Conservation (phyloP, 2,888 invertebrate genomes). For the Dendrolimus houi region DNA sequence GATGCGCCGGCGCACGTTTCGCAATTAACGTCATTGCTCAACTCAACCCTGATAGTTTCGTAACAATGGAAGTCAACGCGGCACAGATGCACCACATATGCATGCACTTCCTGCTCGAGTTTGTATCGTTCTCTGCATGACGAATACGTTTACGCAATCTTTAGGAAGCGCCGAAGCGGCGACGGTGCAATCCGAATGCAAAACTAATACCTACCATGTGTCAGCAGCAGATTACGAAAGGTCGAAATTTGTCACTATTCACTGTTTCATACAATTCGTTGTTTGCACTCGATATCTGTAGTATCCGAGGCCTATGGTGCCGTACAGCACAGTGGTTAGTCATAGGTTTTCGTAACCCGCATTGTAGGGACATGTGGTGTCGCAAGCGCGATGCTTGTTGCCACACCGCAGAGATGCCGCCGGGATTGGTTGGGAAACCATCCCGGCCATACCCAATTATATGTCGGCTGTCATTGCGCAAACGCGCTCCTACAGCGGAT, state of each 20-base stretch:
- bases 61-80: constrained; percentile 65
- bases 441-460: constrained; percentile 69
- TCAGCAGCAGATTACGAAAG: constrained; percentile 49
- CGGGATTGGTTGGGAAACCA: constrained; percentile 74
- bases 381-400: constrained; percentile 58
- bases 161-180: constrained; percentile 35
- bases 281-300: constrained; percentile 30
- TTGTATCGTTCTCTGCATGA: constrained; percentile 52
- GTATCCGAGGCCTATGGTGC: constrained; percentile 41
- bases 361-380: constrained; percentile 70
- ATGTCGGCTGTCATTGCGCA: constrained; percentile 55
- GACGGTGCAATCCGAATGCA: constrained; percentile 28
- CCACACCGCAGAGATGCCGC: constrained; percentile 63
- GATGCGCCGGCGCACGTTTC: constrained; percentile 56
- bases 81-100: constrained; percentile 69
- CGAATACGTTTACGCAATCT: constrained; percentile 57
- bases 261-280: constrained; percentile 23
- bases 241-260: constrained; percentile 42
- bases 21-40: constrained; percentile 63
- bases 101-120: constrained; percentile 72
- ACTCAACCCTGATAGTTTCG: constrained; percentile 74
- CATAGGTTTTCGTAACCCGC: constrained; percentile 72
- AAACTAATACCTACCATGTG: constrained; percentile 39
- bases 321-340: constrained; percentile 43
- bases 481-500: constrained; percentile 37